Evolutionary conservation across 92 coral and sea anemone genomes (phyloP), one percentile per base, ranked within the genome.

Genomic region (Parazoanthus swiftii): DNA sequence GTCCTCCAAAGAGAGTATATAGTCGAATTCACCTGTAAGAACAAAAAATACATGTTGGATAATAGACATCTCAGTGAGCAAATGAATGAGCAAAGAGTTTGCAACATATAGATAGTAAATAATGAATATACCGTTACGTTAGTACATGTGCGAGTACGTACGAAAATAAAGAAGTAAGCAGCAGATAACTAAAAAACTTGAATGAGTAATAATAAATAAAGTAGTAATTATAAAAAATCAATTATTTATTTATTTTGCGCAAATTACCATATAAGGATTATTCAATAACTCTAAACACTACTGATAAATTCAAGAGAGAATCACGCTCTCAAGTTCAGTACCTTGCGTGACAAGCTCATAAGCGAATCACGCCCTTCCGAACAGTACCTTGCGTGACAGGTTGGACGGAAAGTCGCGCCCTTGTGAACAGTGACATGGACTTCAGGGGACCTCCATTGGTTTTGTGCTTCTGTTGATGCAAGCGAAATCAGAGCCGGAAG

Each of bases 341-440:
- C 59, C 20, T 11, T 54, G 18, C 59, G 4, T 54, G 20, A 36
- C 37, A 29, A 29, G 76, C 1, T 68, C 33, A 71, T 3, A 71
- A 11, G 18, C 15, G 14, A 33, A 29, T 72, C 15, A 74, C 20
- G 21, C 18, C n/a, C 35, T 0, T 74, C 1, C 42, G 44, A 13
- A 14, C 18, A 4, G 38, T 90, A 96, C 99, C 99, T 92, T 95
- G 85, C 6, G 98, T 96, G 84, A 96, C 89, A 13, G 99, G 99
- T 54, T 94, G 97, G 2, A 96, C 97, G 56, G 99, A 96, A 51
- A 96, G 93, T 88, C 99, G 89, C 48, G 98, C 93, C 23, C 96
- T 93, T 18, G 97, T 95, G 85, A 96, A 96, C 75, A 96, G 79
- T 50, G 97, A 89, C 66, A 96, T 26, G 25, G 92, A 82, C 42